Evolutionary conservation across 2,113 vertebrate species (phyloP), one percentile per base, ranked within the genome.

Genomic region (Columba livia): DNA sequence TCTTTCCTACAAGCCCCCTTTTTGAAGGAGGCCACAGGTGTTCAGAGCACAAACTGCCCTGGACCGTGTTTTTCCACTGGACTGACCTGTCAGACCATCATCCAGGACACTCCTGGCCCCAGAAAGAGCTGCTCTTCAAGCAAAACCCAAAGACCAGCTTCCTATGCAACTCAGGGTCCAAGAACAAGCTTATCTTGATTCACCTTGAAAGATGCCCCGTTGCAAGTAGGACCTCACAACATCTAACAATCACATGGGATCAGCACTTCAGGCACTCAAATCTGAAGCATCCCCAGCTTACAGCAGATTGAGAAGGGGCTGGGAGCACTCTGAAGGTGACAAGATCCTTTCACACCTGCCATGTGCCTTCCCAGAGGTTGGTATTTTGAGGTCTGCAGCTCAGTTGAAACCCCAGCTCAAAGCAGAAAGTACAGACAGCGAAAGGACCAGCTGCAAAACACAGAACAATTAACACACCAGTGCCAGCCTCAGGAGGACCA

Each of bases 351-450:
- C 51, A 61, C 0, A 5, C 25, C 26, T 23, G 23, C 40, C 51
- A 26, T 1, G 0, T 7, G 26, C 56, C 51, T 29, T 64, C n/a
- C 13, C 47, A 66, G 87, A 40, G 17, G 38, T 38, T 0, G 2
- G 14, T 12, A 62, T 47, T 78, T 32, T 38, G 65, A 60, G 42
- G 36, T 14, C 12, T 38, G 26, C 54, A 31, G 31, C 19, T 24
- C n/a, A 47, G 72, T 9, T 15, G 25, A 74, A 31, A 15, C 12
- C 34, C 36, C 56, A 66, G 23, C 16, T 56, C 47, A 47, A 57
- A 84, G 72, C 74, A 85, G 74, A 81, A 73, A 47, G 51, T 44
- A 77, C 38, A 1, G 1, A 11, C 0, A 2, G 23, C 36, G 42
- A 81, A 61, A 61, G 47, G n/a, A 38, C 15, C 2, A 3, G 32